Base-by-base conservation (phyloP, 2,888 invertebrate species). In the Agonopterix arenella region DNA sequence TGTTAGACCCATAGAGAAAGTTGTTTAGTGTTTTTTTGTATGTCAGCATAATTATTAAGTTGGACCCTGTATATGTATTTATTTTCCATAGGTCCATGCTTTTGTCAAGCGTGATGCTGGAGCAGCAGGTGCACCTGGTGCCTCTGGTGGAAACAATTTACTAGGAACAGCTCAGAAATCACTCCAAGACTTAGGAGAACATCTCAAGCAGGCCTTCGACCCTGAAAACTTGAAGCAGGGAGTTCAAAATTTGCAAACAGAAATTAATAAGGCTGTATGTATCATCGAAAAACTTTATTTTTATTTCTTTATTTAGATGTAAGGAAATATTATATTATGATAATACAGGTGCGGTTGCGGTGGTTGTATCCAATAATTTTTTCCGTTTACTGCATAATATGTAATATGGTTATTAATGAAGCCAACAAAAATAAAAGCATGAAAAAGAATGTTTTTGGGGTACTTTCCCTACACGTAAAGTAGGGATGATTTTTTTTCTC, bases 51-150 rank as follows among this genome's bases (percentile, higher is more conserved):
- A n/a, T n/a, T n/a, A 13, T 13, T 13, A 13, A 13, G 13, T 2
- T 2, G 2, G 13, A 2, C 13, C 13, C 13, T 13, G 13, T 13
- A 13, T 16, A 2, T 18, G 4, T 18, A 18, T 18, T 18, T 18
- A 18, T 18, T 18, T 16, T 18, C 2, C n/a, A 5, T 58, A 84
- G 83, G 76, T 71, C 2, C 78, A 83, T 16, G 81, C 76, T 9
- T 79, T 75, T 46, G 84, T 85, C 0, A 84, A 77, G 55, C 84
- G 86, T 8, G 85, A 85, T 4, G 69, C 77, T 0, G 70, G 76
- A 0, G 55, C 58, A 2, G 28, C 48, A 0, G 44, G 44, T 16
- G 56, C 40, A n/a, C 10, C 77, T 0, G 70, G 76, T 0, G 56
- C 58, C 2, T 18, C 47, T 0, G 44, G 11, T 11, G 8, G n/a